Percentiles rank a stretch among this genome's conserved stretches.
Evolutionary conservation across 2,797 vertebrate genomes (phyloP).

Genomic region (Coregonus ussuriensis): DNA sequence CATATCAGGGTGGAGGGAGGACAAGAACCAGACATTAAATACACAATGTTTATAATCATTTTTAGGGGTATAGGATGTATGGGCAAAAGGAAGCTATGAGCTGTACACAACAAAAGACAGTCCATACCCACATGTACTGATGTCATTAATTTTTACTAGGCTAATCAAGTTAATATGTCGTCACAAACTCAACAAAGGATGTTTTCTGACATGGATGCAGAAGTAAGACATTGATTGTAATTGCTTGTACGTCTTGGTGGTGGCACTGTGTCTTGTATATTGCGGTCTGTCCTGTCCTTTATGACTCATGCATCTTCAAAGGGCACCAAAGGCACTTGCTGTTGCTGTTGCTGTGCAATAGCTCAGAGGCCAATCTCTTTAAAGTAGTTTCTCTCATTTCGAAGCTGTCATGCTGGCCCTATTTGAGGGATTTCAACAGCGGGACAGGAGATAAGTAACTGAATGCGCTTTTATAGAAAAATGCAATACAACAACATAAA

Average conservation of each 20-base stretch:
- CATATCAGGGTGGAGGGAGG: not conserved
- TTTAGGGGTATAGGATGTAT: not conserved
- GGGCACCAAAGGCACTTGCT: conserved; percentile 34
- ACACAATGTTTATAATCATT: not conserved
- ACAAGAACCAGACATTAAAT: not conserved
- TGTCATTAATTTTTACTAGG: too few relatives aligned
- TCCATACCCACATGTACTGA: too few relatives aligned
- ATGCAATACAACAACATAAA: not conserved
- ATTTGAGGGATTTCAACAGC: conserved; percentile 9
- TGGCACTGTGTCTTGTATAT: conserved; percentile 37
- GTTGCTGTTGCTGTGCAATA: conserved; percentile 21
- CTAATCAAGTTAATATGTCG: conserved; percentile 29
- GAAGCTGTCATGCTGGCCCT: conserved; percentile 20
- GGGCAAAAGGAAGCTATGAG: not conserved
- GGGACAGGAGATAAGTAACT: conserved; percentile 12
- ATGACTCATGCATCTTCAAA: conserved; percentile 54
- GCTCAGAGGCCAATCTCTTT: conserved; percentile 39
- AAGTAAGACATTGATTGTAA: conserved; percentile 58
- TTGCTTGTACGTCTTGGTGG: conserved; percentile 44
- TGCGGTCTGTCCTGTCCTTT: conserved; percentile 48
- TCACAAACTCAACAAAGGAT: conserved; percentile 53
- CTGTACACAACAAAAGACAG: not conserved
- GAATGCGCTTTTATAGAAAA: not conserved
- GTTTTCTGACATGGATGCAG: conserved; percentile 23
- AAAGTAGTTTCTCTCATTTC: conserved; percentile 27